Evolutionary conservation across 2,797 vertebrate genomes (phyloP).

Genomic region (Mormyrops attenuatus): DNA sequence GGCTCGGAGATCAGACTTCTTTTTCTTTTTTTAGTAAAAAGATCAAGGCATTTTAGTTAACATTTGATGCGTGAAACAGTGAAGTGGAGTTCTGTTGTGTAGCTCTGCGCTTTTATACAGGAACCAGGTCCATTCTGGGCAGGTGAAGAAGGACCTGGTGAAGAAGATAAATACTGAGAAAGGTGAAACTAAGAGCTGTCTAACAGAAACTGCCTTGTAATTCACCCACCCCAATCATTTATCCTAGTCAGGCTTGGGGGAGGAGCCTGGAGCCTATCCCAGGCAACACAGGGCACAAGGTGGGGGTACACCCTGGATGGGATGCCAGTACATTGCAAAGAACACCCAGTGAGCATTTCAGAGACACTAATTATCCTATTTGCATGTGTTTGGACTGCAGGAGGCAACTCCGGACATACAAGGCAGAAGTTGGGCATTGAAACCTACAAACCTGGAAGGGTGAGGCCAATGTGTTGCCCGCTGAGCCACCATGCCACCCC

Average conservation of each 20-base stretch:
- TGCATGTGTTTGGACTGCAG: not conserved
- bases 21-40: slow-evolving; percentile 28
- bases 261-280: not conserved
- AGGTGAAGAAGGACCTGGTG: not conserved
- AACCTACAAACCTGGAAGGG: not conserved
- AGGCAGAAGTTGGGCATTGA: not conserved
- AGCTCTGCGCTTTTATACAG: not conserved
- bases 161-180: not conserved
- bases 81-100: not conserved
- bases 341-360: not conserved
- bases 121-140: not conserved
- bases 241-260: not conserved
- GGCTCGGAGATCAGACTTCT: slow-evolving; percentile 23
- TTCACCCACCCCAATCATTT: not conserved
- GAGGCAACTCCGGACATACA: not conserved
- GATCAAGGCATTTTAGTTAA: slow-evolving; percentile 17
- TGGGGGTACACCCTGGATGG: not conserved
- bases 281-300: not conserved
- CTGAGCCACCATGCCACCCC: not conserved
- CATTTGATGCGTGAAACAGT: not conserved
- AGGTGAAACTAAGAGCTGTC: not conserved
- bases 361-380: not conserved
- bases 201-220: not conserved
- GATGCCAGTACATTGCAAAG: not conserved
- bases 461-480: not conserved